Base-by-base conservation (phyloP, 1,140 invertebrate genomes). In the Coptotermes formosanus region DNA sequence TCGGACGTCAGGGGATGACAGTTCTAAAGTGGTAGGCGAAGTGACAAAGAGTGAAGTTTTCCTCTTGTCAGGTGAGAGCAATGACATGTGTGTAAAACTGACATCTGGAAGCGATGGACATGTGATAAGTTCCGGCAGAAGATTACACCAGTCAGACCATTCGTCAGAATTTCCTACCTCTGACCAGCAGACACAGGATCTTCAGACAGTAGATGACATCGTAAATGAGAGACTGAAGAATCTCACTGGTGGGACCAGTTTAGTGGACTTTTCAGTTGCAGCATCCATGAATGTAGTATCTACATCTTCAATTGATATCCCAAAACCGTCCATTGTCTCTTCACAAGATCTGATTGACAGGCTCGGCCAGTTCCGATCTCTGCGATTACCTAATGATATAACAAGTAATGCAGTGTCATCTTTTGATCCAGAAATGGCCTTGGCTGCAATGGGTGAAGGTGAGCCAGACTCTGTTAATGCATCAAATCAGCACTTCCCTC, bases 141-240 rank as follows among this genome's bases (percentile, higher is more conserved):
- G 45, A 32, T n/a, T 30, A 19, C 44, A 84, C 21, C 44, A 84
- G 23, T 30, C 25, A n/a, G 83, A 84, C n/a, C 83, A 84, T 84
- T n/a, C 44, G 6, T 55, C 52, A 14, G n/a, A 52, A 11, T 52
- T 84, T 25, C n/a, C 83, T 1, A 48, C 12, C 43, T 52, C 48
- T 25, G 82, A 84, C 23, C 82, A 83, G 44, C 75, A 86, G 12
- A 38, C 85, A 23, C 45, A 86, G 38, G 85, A 48, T 19, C 21
- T 52, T 30, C 75, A 86, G 75, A 86, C 83, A 3, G 86, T 86
- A 2, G 86, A 86, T 69, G 86, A 86, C 25, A 86, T 86, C 38
- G 86, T 86, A 38, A 86, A 86, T 38, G 86, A 86, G 16, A 55
- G 86, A 69, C 83, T 86, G 43, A 86, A 86, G 45, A 86, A 86